Evolutionary conservation across 92 coral and sea anemone genomes (phyloP), one percentile per base, ranked within the genome.

Genomic region (Phenganax marumi): DNA sequence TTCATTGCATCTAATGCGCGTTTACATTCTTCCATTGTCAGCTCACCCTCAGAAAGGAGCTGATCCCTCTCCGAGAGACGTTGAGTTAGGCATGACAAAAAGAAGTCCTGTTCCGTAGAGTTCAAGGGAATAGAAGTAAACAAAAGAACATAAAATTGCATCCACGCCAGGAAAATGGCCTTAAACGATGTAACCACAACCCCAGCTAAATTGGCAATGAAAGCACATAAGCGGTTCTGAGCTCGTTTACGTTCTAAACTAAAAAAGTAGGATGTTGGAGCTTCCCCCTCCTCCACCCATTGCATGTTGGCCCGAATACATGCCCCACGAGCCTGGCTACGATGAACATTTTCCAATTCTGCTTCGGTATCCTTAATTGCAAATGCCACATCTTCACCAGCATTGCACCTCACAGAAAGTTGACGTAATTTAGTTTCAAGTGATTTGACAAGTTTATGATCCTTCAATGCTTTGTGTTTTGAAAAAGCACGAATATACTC

Each of bases 1-100:
- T 51, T 14, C 89, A 86, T 82, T 17, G 25, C 65, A 10, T 19
- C 17, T 3, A 86, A 70, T n/a, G 82, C 87, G 9, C 55, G 39
- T 17, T n/a, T 46, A 54, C 76, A 81, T 51, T 86, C 89, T 0
- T 55, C 25, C 12, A 25, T 0, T 5, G 81, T 57, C 16, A 84
- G 70, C 12, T 39, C 25, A 0, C 85, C 87, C 39, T 87, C 90
- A 4, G 81, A 78, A 10, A 11, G 53, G 8, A 25, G 17, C 6
- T 33, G 25, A 0, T 84, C 81, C 18, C 21, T 82, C n/a, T 26
- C 76, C 10, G 80, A 43, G 54, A 87, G 52, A 0, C 39, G 1
- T 0, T 9, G 18, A 6, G 84, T 79, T 0, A 84, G 50, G 2
- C 61, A 22, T 17, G 47, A 22, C 0, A 81, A 58, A 43, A 86